A percentile compares a stretch with the other conserved stretches of the same genome.
Evolutionary conservation across 2,113 vertebrate species (phyloP).

Genomic region (Actenoides hombroni): DNA sequence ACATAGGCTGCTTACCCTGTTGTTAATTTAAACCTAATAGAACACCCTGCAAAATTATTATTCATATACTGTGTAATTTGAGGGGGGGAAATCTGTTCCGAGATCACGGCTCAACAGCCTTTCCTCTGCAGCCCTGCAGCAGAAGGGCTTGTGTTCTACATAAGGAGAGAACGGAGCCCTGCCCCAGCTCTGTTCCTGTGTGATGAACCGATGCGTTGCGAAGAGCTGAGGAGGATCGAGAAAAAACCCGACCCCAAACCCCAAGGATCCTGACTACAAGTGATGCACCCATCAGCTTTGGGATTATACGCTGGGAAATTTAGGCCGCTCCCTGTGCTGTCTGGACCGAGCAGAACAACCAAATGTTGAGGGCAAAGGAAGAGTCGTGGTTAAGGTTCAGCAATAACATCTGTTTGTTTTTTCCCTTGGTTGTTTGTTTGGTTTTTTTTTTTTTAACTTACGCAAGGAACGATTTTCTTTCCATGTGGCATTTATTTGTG

Average conservation of each 20-base stretch:
- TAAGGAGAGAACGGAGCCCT: neutral
- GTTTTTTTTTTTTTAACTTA: neutral
- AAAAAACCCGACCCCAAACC: rapidly evolving
- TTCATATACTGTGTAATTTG: neutral
- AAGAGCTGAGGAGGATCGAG: neutral
- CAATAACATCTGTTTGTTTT: neutral
- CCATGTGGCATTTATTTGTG: neutral
- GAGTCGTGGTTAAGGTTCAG: neutral
- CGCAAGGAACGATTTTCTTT: neutral
- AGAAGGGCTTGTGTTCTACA: neutral
- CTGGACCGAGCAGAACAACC: neutral
- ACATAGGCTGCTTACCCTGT: neutral
- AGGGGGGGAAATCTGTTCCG: neutral
- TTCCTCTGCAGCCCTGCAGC: neutral
- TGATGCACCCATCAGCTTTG: neutral
- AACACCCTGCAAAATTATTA: neutral
- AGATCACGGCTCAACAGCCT: rapidly evolving
- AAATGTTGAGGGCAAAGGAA: neutral
- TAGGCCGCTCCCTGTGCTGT: neutral
- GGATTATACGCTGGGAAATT: neutral
- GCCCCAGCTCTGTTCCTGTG: neutral
- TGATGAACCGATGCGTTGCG: neutral
- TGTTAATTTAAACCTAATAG: neutral
- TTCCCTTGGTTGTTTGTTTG: neutral
- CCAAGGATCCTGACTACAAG: neutral